These are phyloP conservation scores for Parapsyche elsis DNA, from an alignment of 1,140 invertebrate genomes.

Conservation along the genomic window DNA sequence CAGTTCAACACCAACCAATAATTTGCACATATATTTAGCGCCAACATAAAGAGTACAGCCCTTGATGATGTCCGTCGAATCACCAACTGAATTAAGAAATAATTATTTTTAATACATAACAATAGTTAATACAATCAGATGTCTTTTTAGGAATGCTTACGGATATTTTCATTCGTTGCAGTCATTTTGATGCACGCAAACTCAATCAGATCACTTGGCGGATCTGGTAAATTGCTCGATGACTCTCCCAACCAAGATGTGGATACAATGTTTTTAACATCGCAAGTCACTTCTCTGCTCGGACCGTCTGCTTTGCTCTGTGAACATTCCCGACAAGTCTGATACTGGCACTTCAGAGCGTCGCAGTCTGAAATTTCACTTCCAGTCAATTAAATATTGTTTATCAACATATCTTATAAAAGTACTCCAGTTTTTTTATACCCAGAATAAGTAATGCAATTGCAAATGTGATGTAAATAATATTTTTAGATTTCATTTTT, in stretches of 20 bases:
- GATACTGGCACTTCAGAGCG: background rate
- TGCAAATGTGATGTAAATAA: background rate
- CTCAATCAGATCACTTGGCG: constrained; percentile 11
- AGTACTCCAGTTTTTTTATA: background rate
- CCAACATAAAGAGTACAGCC: constrained; percentile 62
- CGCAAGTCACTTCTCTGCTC: constrained; percentile 16
- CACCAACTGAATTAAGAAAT: constrained; percentile 62
- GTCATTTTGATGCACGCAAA: constrained; percentile 50
- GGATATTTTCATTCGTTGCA: constrained; percentile 32
- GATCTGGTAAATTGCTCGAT: background rate
- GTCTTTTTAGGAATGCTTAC: constrained; percentile 23
- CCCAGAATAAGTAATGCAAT: background rate
- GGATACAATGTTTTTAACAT: background rate
- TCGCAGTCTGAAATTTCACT: background rate
- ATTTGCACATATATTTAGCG: constrained; percentile 63
- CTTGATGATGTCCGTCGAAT: constrained; percentile 63
- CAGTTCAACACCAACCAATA: constrained; percentile 60
- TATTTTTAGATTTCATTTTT: no score
- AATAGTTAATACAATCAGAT: background rate
- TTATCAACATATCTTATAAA: no score
- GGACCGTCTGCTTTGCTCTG: background rate
- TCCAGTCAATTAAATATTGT: no score
- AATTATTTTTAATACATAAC: background rate
- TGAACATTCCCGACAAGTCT: background rate
- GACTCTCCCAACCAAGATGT: background rate